These are phyloP conservation scores for Trachelus stipa DNA, from an alignment of 2,888 invertebrate species.

Conservation along the genomic window DNA sequence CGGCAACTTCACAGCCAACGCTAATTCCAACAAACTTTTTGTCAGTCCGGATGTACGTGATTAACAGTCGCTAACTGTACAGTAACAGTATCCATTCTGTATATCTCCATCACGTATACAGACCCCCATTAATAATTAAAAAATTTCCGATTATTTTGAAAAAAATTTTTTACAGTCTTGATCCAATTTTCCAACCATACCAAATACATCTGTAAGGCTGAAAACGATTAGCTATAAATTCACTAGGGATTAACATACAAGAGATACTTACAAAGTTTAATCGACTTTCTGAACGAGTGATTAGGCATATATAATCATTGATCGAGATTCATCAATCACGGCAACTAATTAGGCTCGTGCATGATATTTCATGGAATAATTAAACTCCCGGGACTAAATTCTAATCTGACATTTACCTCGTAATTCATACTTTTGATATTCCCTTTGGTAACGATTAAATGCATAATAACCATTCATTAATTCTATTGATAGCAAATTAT, in stretches of 20 bases:
- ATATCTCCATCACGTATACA: neutral
- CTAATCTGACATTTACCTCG: slow-evolving; percentile 7
- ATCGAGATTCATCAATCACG: neutral
- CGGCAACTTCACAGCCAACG: neutral
- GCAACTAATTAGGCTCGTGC: neutral
- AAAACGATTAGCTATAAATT: neutral
- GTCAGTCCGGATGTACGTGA: slow-evolving; percentile 15
- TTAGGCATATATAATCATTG: neutral
- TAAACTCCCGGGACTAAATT: neutral
- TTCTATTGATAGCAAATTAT: slow-evolving; percentile 42
- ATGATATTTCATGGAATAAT: neutral
- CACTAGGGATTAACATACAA: neutral
- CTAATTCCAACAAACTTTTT: slow-evolving; percentile 7
- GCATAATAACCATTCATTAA: slow-evolving; percentile 40
- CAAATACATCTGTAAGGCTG: neutral
- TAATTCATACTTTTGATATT: slow-evolving; percentile 30
- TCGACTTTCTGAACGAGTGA: neutral
- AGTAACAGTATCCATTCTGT: neutral
- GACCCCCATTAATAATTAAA: neutral
- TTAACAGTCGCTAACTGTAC: neutral
- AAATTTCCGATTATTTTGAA: neutral
- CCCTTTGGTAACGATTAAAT: slow-evolving; percentile 36
- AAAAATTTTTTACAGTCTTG: neutral
- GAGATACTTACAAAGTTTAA: neutral
- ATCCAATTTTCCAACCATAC: neutral